Evolutionary conservation across 2,113 vertebrate species (phyloP).

Genomic region (Plestiodon gilberti): DNA sequence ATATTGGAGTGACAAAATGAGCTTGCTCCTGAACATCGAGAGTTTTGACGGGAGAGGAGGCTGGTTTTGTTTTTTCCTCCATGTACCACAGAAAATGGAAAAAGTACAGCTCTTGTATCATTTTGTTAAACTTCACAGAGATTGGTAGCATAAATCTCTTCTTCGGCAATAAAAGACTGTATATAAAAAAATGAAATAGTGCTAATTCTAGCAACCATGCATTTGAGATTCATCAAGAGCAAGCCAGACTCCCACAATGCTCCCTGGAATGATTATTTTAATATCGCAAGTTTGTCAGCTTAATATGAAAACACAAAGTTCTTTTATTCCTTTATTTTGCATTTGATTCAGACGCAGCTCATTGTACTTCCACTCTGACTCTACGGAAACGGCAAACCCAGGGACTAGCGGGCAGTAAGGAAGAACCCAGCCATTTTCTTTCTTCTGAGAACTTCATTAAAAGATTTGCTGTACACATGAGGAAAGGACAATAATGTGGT

Average conservation of each 20-base stretch:
- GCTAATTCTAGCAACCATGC: conserved; percentile 47
- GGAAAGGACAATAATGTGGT: conserved; percentile 46
- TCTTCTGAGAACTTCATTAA: conserved; percentile 62
- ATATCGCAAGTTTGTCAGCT: conserved; percentile 42
- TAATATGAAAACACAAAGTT: conserved; percentile 55
- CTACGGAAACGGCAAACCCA: conserved; percentile 50
- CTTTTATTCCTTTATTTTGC: conserved; percentile 69
- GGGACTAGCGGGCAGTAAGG: not conserved
- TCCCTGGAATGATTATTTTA: conserved; percentile 59
- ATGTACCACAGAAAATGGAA: not conserved
- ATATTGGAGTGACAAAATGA: conserved; percentile 41
- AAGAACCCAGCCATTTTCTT: conserved; percentile 64
- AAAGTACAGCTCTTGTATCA: conserved; percentile 51
- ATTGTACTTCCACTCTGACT: conserved; percentile 46
- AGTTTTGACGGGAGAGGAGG: conserved; percentile 44
- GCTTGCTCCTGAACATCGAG: conserved; percentile 55
- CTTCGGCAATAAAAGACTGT: conserved; percentile 60
- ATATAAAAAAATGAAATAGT: conserved; percentile 60
- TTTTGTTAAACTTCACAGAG: conserved; percentile 61
- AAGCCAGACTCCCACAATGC: conserved; percentile 59
- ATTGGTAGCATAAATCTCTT: conserved; percentile 75
- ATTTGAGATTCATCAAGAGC: conserved; percentile 74
- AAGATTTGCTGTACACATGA: conserved; percentile 52
- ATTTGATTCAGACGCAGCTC: conserved; percentile 67
- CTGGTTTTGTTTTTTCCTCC: conserved; percentile 5